Evolutionary conservation across 2,888 invertebrate species (phyloP), one percentile per base, ranked within the genome.

Genomic region (Ditylenchus weischeri): DNA sequence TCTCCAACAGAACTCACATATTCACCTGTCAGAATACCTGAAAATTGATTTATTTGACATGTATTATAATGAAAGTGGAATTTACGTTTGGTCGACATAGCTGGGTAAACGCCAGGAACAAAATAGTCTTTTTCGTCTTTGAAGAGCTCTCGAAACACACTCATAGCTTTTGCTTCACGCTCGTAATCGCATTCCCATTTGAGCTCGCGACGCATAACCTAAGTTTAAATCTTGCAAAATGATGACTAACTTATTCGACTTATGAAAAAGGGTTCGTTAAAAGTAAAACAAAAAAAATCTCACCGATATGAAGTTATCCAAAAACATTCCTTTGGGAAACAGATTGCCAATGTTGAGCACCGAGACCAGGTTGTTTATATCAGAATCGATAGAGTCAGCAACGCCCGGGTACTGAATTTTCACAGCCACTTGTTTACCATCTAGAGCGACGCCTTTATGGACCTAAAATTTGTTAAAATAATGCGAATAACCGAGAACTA

Each of bases 141-240:
- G 13, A 93, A 85, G 70, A 92, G 84, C 62, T 87, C 84, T 75
- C 89, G 82, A 75, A 87, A 87, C 66, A 88, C 89, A 76, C 86
- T 89, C 0, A 92, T 90, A 83, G 92, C 94, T 74, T 90, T 89
- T 0, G 93, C 92, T 86, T 98, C 98, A 57, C 95, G 87, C 0
- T 87, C 81, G 81, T 98, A 98, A 85, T 98, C 93, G 18, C 96
- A 95, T 86, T 98, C 98, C 92, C 93, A 93, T 0, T 90, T 88
- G 13, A 98, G 86, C 85, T 98, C 98, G 72, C 90, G 88, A 84
- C 94, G 91, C 0, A 95, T 96, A 1, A 95, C 94, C 79, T 89
- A 88, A n/a, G n/a, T n/a, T n/a, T n/a, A n/a, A n/a, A n/a, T n/a
- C n/a, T n/a, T n/a, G n/a, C n/a, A n/a, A n/a, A n/a, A n/a, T n/a